Evolutionary conservation across 2,888 invertebrate genomes (phyloP).

Genomic region (Agonopterix subpropinquella): DNA sequence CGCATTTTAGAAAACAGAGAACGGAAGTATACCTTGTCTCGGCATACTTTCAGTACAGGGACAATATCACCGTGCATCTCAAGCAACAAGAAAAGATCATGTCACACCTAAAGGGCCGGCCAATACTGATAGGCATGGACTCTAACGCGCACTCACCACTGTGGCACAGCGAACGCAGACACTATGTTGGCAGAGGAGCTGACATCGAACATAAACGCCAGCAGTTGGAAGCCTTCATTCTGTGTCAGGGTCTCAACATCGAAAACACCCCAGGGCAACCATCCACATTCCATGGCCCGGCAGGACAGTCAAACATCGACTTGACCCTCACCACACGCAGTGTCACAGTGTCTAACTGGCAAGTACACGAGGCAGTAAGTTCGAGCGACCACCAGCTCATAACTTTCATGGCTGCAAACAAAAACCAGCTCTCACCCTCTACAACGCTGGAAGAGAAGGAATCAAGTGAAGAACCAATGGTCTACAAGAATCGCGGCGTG

Average conservation of each 20-base stretch:
- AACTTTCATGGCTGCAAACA: conserved; percentile 1
- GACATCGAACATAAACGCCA: conserved; percentile 7
- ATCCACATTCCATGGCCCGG: conserved; percentile 10
- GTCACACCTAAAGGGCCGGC: background rate
- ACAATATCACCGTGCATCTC: background rate
- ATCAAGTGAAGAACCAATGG: background rate
- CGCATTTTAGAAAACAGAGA: background rate
- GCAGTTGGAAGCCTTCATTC: conserved; percentile 13
- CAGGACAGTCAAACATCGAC: conserved; percentile 21
- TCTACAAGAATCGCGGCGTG: background rate
- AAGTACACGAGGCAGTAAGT: conserved; percentile 9
- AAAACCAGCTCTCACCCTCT: background rate
- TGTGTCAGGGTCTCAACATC: conserved; percentile 2
- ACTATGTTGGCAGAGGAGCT: conserved; percentile 11
- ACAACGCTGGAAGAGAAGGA: background rate
- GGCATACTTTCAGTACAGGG: background rate
- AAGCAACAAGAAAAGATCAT: background rate
- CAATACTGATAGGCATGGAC: background rate
- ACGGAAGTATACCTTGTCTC: background rate
- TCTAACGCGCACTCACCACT: conserved; percentile 13
- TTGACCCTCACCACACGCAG: conserved; percentile 12
- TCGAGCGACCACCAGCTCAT: conserved; percentile 18
- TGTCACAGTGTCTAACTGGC: conserved; percentile 6
- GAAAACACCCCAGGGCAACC: conserved; percentile 10
- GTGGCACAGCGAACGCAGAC: conserved; percentile 10